phyloP scores from a whole-genome alignment of 2,888 invertebrate species.

The Acleris sparsana region DNA sequence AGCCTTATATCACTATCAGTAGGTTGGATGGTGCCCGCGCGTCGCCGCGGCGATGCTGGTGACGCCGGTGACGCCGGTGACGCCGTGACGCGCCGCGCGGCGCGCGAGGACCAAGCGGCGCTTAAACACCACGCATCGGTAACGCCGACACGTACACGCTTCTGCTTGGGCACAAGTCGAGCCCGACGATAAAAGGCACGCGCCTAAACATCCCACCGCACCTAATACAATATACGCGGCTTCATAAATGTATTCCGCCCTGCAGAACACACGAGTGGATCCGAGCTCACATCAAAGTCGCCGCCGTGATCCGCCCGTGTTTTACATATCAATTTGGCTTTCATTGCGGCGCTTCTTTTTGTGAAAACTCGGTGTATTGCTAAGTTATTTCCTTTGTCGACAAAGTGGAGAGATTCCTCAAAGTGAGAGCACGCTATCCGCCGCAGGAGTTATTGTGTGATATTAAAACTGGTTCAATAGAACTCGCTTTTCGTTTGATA shows the following conservation, averaged over 20 bases:
- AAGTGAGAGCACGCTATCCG: conserved; percentile 5
- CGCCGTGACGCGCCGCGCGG: too few species aligned
- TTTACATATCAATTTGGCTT: conserved; percentile 35
- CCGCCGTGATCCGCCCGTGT: conserved; percentile 22
- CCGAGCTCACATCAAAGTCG: conserved; percentile 33
- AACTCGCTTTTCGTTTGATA: conserved; percentile 14
- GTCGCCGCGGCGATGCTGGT: too few species aligned
- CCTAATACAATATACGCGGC: conserved; percentile 31
- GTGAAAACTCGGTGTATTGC: conserved; percentile 25
- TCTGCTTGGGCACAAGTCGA: background rate
- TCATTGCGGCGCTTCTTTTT: conserved; percentile 17
- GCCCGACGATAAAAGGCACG: conserved; percentile 15
- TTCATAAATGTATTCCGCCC: conserved; percentile 33
- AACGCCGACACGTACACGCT: conserved; percentile 2
- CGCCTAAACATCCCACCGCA: conserved; percentile 28
- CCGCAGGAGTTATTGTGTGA: conserved; percentile 6
- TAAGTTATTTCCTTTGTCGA: conserved; percentile 31
- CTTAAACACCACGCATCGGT: background rate
- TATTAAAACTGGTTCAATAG: conserved; percentile 19
- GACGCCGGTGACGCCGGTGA: too few species aligned
- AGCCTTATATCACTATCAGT: too few species aligned
- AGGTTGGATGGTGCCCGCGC: background rate
- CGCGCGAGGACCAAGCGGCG: background rate
- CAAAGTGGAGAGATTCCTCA: conserved; percentile 24
- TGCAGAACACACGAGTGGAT: conserved; percentile 30